A percentile compares a stretch with the other conserved stretches of the same genome.
phyloP scores from a whole-genome alignment of 2,888 invertebrate genomes.

The Lysandra bellargus region DNA sequence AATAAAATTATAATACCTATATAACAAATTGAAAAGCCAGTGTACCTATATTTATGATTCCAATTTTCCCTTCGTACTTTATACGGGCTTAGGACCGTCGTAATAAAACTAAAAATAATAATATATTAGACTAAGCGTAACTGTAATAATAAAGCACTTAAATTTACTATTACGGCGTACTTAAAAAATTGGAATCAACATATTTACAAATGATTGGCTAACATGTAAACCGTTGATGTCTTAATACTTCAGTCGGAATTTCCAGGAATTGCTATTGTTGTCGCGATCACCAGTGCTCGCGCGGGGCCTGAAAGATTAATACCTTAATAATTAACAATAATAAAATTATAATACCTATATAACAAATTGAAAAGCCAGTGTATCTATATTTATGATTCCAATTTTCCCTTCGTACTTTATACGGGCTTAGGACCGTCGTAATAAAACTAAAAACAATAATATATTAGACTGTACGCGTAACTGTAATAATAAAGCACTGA shows the following conservation, averaged over 20 bases:
- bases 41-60: background rate
- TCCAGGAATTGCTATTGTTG: too few species aligned
- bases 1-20: background rate
- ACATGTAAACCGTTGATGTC: background rate
- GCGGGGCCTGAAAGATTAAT: too few species aligned
- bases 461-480: too few species aligned
- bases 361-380: constrained; percentile 1
- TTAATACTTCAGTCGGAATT: too few species aligned
- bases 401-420: background rate
- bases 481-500: too few species aligned
- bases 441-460: background rate
- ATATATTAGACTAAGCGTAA: too few species aligned
- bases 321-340: background rate
- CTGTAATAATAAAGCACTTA: too few species aligned
- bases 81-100: background rate
- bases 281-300: too few species aligned
- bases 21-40: background rate
- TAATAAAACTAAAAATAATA: background rate
- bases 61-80: background rate
- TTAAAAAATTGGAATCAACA: too few species aligned
- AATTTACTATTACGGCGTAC: too few species aligned
- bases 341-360: too few species aligned
- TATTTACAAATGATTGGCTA: background rate
- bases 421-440: background rate
- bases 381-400: background rate